Percentiles rank a stretch among this genome's conserved stretches.
Conservation (phyloP, 2,113 vertebrate genomes). For the Porphyrio hochstetteri region DNA sequence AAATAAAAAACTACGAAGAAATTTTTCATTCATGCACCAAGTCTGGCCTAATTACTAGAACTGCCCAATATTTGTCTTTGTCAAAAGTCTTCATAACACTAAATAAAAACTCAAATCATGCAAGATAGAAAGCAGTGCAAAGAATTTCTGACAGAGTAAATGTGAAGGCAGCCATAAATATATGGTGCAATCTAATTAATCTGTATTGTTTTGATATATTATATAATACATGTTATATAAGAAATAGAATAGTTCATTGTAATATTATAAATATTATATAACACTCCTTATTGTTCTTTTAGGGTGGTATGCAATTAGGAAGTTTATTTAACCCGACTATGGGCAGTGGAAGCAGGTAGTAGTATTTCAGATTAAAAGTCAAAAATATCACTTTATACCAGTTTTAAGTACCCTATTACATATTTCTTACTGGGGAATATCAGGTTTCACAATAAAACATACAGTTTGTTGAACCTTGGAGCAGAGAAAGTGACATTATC, state of each 20-base stretch:
- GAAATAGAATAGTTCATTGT: too few relatives aligned
- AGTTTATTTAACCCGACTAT: background rate
- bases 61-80: background rate
- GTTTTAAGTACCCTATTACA: background rate
- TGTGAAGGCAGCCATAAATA: background rate
- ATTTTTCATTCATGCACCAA: background rate
- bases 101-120: background rate
- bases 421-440: background rate
- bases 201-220: background rate
- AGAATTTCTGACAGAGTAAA: background rate
- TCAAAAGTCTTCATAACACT: background rate
- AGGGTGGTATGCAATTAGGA: background rate
- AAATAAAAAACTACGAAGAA: background rate
- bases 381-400: background rate
- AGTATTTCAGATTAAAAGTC: background rate
- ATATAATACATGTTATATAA: background rate
- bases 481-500: background rate
- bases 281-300: background rate
- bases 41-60: background rate
- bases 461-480: background rate
- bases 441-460: background rate
- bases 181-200: background rate
- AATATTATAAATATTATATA: too few relatives aligned
- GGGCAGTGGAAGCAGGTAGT: background rate
- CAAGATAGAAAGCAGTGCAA: background rate